phyloP scores from a whole-genome alignment of 1,140 invertebrate species.

The Stegodyphus dumicola region DNA sequence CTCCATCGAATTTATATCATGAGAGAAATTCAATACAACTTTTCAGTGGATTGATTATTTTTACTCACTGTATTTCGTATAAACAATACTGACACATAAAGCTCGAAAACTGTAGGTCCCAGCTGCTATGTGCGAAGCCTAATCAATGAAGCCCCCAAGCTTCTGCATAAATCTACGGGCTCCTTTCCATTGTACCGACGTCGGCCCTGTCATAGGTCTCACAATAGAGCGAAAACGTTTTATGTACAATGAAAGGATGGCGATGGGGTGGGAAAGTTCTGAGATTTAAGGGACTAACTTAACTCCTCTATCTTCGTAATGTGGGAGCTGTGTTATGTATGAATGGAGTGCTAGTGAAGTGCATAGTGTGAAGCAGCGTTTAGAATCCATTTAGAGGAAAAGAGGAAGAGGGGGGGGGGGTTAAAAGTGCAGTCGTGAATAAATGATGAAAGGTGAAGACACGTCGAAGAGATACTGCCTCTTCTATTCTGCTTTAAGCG shows the following conservation, averaged over 20 bases:
- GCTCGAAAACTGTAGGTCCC: background rate
- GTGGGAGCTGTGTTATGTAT: slow-evolving; percentile 36
- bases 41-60: too few relatives aligned
- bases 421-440: slow-evolving; percentile 36
- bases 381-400: slow-evolving; percentile 45
- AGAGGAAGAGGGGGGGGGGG: background rate
- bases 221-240: background rate
- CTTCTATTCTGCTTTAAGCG: background rate
- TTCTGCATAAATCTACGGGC: slow-evolving; percentile 40
- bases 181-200: slow-evolving; percentile 14
- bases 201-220: background rate
- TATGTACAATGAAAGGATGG: slow-evolving; percentile 6
- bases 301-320: slow-evolving; percentile 21
- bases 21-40: too few relatives aligned
- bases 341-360: background rate
- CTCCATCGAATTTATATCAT: too few relatives aligned
- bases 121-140: slow-evolving; percentile 23
- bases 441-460: slow-evolving; percentile 56
- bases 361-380: slow-evolving; percentile 1
- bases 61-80: too few relatives aligned
- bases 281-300: slow-evolving; percentile 33
- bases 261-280: background rate
- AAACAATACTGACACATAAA: too few relatives aligned
- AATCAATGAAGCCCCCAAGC: slow-evolving; percentile 34
- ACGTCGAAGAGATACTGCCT: slow-evolving; percentile 1